Evolutionary conservation across 1,140 invertebrate species (phyloP), one percentile per base, ranked within the genome.

Genomic region (Formica exsecta): DNA sequence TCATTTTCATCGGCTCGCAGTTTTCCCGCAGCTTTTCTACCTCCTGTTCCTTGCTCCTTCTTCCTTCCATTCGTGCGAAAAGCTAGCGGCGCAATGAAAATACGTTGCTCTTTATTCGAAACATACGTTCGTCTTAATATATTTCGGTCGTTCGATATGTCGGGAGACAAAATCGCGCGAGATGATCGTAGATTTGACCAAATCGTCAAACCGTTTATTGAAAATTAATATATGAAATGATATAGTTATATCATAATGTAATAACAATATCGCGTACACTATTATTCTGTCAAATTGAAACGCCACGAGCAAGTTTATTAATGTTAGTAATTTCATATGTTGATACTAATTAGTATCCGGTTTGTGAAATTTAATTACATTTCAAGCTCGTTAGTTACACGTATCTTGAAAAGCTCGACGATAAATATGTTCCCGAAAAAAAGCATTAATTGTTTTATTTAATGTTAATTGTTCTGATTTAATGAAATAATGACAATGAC

Each of bases 1-100:
- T 92, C 91, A 92, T 92, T 92, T 92, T 92, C 91, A 87, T 92
- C 83, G 85, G 81, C 85, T 86, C 76, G 86, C 80, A 85, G 87
- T 79, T 90, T 86, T 86, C 80, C 84, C 86, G 85, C 76, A 75
- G 80, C 89, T 85, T 85, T 87, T 83, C 32, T 66, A 71, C 44
- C 54, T 51, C 32, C 41, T 71, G n/a, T 77, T 65, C 44, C 74
- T 85, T 77, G 59, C 64, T 51, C 29, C 73, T 66, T 57, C 75
- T 73, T 74, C 86, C 73, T 87, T 66, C 85, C 68, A 54, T 57
- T 11, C 54, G 70, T 13, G 13, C 76, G 74, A 59, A 41, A 85
- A 75, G 75, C 76, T 74, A 81, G 59, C 76, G 79, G 89, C 16
- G 13, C 89, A 85, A 87, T 89, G 85, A 89, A 90, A 89, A 89